Conservation (phyloP, 2,113 vertebrate genomes). For the Terrapene triunguis region DNA sequence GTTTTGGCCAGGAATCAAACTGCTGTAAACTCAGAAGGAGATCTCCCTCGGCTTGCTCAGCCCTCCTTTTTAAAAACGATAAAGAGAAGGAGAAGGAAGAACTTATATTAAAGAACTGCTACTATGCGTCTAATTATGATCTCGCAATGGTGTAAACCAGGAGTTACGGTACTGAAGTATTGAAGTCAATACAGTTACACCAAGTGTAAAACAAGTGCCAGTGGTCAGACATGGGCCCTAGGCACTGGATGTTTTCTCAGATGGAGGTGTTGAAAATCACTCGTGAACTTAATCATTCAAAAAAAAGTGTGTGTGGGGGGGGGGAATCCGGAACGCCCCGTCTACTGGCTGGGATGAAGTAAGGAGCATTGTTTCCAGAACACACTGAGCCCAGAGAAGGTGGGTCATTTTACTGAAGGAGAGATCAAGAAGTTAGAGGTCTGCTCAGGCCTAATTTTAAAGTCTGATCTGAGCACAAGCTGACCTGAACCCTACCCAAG, state of each 20-base stretch:
- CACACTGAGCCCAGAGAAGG: too few relatives aligned
- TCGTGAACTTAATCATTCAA: neutral
- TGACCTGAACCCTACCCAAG: too few relatives aligned
- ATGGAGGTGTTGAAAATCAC: neutral
- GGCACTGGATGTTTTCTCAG: neutral
- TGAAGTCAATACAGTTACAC: neutral
- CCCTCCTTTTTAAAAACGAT: neutral
- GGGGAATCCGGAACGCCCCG: too few relatives aligned
- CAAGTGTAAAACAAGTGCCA: neutral
- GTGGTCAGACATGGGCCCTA: neutral
- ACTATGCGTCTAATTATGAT: neutral
- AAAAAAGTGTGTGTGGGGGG: too few relatives aligned
- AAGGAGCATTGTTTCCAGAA: too few relatives aligned
- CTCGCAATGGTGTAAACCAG: neutral
- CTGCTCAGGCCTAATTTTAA: too few relatives aligned
- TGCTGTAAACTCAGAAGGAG: constrained; percentile 5
- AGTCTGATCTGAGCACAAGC: neutral
- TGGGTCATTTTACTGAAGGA: too few relatives aligned
- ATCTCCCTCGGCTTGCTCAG: neutral
- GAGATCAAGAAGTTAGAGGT: too few relatives aligned
- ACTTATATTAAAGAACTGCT: neutral
- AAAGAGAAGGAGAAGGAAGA: neutral
- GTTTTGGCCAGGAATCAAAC: neutral
- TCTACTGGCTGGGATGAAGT: too few relatives aligned
- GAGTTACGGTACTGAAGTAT: neutral